phyloP scores from a whole-genome alignment of 2,113 vertebrate species.

The Procapra przewalskii region DNA sequence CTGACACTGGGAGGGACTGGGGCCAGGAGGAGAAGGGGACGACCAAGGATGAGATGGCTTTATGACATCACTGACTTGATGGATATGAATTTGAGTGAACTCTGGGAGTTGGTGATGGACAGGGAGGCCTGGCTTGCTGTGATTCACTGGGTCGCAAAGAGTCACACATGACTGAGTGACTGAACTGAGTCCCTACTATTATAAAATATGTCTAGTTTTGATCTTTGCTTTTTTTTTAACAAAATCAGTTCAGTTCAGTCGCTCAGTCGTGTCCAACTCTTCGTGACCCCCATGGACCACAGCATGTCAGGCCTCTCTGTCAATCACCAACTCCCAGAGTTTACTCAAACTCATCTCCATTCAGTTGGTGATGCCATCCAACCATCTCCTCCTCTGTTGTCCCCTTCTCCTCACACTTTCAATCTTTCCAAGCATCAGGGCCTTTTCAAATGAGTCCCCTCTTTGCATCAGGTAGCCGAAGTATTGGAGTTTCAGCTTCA shows the following conservation, averaged over 20 bases:
- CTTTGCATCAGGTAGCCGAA: neutral
- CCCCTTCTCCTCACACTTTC: neutral
- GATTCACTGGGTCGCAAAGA: too few relatives aligned
- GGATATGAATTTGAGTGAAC: too few relatives aligned
- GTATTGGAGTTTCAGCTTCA: neutral
- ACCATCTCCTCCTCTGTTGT: neutral
- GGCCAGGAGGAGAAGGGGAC: too few relatives aligned
- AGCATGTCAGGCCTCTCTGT: neutral
- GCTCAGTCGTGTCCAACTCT: neutral
- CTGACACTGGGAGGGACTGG: too few relatives aligned
- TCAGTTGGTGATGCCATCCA: neutral
- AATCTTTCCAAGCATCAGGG: neutral
- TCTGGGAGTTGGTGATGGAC: too few relatives aligned
- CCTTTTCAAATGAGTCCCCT: neutral
- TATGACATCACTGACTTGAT: too few relatives aligned
- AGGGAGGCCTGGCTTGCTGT: too few relatives aligned
- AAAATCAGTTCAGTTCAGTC: neutral
- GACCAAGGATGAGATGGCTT: too few relatives aligned
- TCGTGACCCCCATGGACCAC: neutral
- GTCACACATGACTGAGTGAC: too few relatives aligned
- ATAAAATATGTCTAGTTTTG: neutral
- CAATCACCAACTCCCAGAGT: neutral
- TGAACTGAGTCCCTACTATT: neutral
- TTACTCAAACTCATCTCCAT: neutral
- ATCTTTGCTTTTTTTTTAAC: neutral